Conservation (phyloP, 37 sponge, comb jelly and placozoan genomes). For the Hormiphora californensis region DNA sequence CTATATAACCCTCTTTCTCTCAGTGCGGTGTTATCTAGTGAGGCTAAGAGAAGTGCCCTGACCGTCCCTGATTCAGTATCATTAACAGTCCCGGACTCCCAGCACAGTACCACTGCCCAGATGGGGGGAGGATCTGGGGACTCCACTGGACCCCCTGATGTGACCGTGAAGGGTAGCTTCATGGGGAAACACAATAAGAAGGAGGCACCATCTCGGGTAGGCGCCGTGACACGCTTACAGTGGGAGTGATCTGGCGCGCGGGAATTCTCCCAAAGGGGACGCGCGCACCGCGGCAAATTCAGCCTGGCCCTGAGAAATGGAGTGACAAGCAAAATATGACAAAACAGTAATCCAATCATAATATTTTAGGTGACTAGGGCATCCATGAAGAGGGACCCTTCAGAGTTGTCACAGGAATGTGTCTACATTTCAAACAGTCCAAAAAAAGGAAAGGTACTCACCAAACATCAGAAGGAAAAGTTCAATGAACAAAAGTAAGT, state of each 20-base stretch:
- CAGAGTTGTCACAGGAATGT: conserved; percentile 37
- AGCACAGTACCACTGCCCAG: background rate
- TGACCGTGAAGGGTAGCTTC: conserved; percentile 34
- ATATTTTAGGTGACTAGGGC: no score
- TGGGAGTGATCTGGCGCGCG: background rate
- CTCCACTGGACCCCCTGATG: background rate
- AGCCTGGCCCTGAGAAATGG: no score
- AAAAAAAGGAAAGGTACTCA: conserved; percentile 25
- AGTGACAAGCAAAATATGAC: no score
- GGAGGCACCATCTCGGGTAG: background rate
- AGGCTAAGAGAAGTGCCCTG: conserved; percentile 42
- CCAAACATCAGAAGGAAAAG: conserved; percentile 42
- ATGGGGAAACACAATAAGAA: background rate
- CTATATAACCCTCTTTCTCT: background rate
- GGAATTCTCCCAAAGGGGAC: no score
- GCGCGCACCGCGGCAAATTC: no score
- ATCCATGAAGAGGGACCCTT: no score
- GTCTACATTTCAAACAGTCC: conserved; percentile 8
- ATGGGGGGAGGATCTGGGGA: background rate
- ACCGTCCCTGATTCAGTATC: background rate
- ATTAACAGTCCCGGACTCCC: background rate
- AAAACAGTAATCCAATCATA: no score
- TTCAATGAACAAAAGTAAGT: background rate
- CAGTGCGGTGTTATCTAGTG: background rate
- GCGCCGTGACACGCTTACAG: background rate